phyloP scores from a whole-genome alignment of 1,140 invertebrate species.

The Papilio polyxenes region DNA sequence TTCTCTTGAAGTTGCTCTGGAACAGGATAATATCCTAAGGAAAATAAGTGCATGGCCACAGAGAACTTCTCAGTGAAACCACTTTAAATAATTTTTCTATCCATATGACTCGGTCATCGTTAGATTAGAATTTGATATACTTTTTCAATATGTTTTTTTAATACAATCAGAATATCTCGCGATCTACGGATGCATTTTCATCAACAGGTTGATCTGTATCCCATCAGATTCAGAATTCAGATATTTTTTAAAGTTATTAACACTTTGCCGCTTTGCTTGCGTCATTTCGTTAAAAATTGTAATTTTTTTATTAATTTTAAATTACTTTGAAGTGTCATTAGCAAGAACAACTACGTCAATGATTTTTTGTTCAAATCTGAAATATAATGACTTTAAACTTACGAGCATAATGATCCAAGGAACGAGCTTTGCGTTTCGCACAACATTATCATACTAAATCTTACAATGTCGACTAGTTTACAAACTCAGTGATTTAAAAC shows the following conservation, averaged over 20 bases:
- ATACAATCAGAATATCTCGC: too few relatives aligned
- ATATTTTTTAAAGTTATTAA: neutral
- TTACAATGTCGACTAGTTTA: neutral
- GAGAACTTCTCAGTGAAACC: neutral
- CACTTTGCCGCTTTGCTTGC: neutral
- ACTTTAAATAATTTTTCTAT: neutral
- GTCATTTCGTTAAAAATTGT: constrained; percentile 4
- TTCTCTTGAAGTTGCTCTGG: neutral
- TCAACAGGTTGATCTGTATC: too few relatives aligned
- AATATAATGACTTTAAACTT: constrained; percentile 13
- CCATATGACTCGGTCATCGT: too few relatives aligned
- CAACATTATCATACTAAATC: neutral
- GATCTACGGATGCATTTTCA: too few relatives aligned
- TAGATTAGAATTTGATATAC: too few relatives aligned
- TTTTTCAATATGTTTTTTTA: too few relatives aligned
- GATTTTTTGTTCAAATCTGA: neutral
- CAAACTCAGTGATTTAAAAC: neutral
- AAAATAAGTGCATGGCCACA: neutral
- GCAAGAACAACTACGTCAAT: neutral
- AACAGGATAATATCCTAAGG: neutral
- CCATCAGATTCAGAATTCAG: too few relatives aligned
- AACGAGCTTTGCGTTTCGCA: neutral
- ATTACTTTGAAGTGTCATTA: constrained; percentile 16
- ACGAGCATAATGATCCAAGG: neutral
- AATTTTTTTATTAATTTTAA: constrained; percentile 10